phyloP scores from a whole-genome alignment of 1,140 invertebrate species.

The Trachelipus rathkii region DNA sequence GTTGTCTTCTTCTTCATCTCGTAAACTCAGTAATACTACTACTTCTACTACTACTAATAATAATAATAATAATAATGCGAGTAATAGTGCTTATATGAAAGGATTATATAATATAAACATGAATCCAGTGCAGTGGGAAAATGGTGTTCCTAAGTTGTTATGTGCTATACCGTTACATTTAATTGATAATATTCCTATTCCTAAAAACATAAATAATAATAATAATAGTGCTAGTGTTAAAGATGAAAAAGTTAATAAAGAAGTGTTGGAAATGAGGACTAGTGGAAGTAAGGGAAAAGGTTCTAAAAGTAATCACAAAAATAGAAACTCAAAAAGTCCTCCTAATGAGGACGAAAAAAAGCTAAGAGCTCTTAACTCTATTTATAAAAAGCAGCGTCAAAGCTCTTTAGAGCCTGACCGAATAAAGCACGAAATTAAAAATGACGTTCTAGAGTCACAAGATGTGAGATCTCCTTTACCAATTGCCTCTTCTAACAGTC shows the following conservation, averaged over 20 bases:
- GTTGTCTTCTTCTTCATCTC: too few species aligned
- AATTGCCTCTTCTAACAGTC: background rate
- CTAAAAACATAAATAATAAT: background rate
- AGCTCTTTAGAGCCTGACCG: background rate
- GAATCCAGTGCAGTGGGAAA: background rate
- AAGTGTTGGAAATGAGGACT: conserved; percentile 12
- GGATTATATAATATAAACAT: background rate
- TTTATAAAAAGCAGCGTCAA: background rate
- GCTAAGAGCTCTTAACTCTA: background rate
- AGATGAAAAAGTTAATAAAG: conserved; percentile 1
- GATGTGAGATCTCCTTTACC: background rate
- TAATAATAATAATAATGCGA: background rate
- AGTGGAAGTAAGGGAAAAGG: background rate
- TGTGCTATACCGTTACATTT: conserved; percentile 3
- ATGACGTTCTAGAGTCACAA: background rate
- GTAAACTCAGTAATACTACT: too few species aligned
- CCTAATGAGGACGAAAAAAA: background rate
- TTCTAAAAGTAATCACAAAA: background rate
- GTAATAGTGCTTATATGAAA: background rate
- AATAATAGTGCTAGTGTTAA: background rate
- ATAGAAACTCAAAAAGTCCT: background rate
- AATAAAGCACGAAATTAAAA: background rate
- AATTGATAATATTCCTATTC: background rate
- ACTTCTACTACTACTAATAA: too few species aligned
- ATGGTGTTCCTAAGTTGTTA: background rate